Evolutionary conservation across 2,888 invertebrate species (phyloP).

Genomic region (Hirtodrosophila trivittata): DNA sequence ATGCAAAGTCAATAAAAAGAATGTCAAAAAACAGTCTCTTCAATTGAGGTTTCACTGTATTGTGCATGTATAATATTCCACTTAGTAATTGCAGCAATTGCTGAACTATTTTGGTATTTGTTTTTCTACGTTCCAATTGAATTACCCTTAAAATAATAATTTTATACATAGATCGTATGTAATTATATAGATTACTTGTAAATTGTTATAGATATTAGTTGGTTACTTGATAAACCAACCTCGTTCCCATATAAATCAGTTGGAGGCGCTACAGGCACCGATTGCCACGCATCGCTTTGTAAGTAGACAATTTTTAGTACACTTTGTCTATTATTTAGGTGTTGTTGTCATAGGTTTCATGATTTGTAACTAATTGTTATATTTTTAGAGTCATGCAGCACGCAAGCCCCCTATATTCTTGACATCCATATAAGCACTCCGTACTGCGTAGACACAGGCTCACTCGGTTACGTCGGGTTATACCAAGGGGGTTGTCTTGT

Average conservation of each 20-base stretch:
- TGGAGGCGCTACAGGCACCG: constrained; percentile 60
- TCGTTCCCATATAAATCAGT: constrained; percentile 26
- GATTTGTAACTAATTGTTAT: constrained; percentile 71
- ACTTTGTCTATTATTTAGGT: constrained; percentile 58
- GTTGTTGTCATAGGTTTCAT: constrained; percentile 75
- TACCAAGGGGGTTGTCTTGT: constrained; percentile 40
- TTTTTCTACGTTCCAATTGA: too few relatives aligned
- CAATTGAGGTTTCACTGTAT: neutral
- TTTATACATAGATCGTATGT: too few relatives aligned
- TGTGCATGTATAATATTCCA: neutral
- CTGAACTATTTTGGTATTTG: too few relatives aligned
- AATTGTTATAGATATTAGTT: too few relatives aligned
- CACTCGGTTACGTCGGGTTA: neutral
- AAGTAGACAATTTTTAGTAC: constrained; percentile 46
- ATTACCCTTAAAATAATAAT: too few relatives aligned
- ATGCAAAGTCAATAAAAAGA: too few relatives aligned
- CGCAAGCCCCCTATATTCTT: constrained; percentile 49
- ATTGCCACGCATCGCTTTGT: constrained; percentile 63
- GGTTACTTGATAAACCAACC: constrained; percentile 18
- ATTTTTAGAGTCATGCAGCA: constrained; percentile 67
- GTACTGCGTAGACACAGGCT: constrained; percentile 40
- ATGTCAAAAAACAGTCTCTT: too few relatives aligned
- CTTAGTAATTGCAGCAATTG: too few relatives aligned
- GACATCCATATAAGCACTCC: constrained; percentile 1
- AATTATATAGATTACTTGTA: too few relatives aligned